Conservation (phyloP, 2,888 invertebrate genomes). For the Tholera decimalis region DNA sequence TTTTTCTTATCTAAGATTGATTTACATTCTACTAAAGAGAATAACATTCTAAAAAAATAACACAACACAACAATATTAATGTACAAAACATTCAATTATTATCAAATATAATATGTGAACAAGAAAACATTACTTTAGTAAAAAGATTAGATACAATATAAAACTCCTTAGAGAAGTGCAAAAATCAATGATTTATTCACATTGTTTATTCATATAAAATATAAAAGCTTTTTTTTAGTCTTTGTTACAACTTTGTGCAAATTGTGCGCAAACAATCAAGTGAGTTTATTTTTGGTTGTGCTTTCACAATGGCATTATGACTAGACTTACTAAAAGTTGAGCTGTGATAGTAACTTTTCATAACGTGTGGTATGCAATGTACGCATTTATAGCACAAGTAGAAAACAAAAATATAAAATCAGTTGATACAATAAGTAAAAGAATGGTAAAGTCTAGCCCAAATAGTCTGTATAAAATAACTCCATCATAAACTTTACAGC, state of each 20-base stretch:
- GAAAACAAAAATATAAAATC: conserved; percentile 8
- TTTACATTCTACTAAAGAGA: conserved; percentile 49
- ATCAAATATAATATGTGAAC: conserved; percentile 43
- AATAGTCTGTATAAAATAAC: conserved; percentile 22
- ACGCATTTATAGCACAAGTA: background rate
- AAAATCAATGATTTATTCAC: conserved; percentile 38
- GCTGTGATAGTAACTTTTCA: conserved; percentile 16
- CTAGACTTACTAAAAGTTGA: conserved; percentile 76
- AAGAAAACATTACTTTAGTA: conserved; percentile 30
- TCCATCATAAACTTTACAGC: conserved; percentile 5
- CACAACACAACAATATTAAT: conserved; percentile 58
- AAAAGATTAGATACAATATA: conserved; percentile 31
- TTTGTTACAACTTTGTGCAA: conserved; percentile 58
- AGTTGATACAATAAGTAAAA: background rate
- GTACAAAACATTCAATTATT: conserved; percentile 55
- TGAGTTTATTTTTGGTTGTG: conserved; percentile 63
- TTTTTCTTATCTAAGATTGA: conserved; percentile 41
- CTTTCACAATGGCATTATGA: conserved; percentile 71
- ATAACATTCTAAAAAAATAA: conserved; percentile 48
- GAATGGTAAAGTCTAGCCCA: conserved; percentile 38
- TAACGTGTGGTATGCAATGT: too few species aligned
- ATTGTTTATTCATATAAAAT: too few species aligned
- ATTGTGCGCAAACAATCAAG: conserved; percentile 56
- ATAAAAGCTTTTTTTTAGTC: conserved; percentile 20
- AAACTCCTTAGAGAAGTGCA: conserved; percentile 56